Base-by-base conservation (phyloP, 1,140 invertebrate genomes). In the Cyclargus thomasi region DNA sequence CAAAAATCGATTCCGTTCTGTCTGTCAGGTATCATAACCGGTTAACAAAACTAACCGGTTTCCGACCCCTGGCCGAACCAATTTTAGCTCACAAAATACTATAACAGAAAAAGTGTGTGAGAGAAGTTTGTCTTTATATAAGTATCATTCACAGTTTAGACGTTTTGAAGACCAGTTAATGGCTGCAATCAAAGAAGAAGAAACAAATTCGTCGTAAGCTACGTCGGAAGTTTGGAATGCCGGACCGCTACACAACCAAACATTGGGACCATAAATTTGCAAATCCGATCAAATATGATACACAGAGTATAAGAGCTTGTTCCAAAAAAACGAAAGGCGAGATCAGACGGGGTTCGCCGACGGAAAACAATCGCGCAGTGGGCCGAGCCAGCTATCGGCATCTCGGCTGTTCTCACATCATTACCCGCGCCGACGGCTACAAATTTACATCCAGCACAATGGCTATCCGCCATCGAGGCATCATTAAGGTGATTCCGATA, bases 401-500 rank as follows among this genome's bases (percentile, higher is more conserved):
- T 88, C 86, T 86, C 81, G 85, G 87, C 87, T 90, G 88, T 90
- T 90, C 88, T 90, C 88, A 90, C 88, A 90, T 90, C 88, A 90
- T 90, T 90, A 90, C 86, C 88, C 88, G 85, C 88, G 88, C 88
- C 88, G 88, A 88, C 88, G 88, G 86, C 85, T 88, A 90, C 88
- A 90, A 88, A 90, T 88, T 90, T 90, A 90, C 88, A 90, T 90
- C 86, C 86, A 84, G 83, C 86, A 90, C 88, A 88, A 90, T 90
- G 86, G 86, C 85, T 86, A 88, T 90, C 88, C 86, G 83, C 81
- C 88, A 88, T 90, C 88, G 86, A 90, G 86, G 87, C 86, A 90
- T 90, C 88, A 90, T 90, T 90, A 90, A 88, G 88, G 88, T 90
- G 88, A 90, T 90, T 85, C 83, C 84, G 88, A 90, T 90, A 90